Base-by-base conservation (phyloP, 2,113 vertebrate genomes). In the Castor canadensis region DNA sequence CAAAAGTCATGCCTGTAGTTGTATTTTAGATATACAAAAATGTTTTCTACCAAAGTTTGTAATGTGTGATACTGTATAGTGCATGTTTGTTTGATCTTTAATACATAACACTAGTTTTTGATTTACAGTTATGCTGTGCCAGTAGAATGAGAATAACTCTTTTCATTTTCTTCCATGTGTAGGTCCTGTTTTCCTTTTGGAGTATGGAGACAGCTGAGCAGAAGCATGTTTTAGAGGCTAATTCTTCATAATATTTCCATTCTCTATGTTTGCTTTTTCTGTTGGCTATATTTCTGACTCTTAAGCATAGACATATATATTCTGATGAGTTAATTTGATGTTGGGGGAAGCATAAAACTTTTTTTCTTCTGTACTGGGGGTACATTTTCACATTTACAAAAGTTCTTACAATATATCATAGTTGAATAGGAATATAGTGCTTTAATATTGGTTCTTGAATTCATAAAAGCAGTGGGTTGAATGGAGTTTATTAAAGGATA, bases 211-310 rank as follows among this genome's bases (percentile, higher is more conserved):
- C 13, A 58, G n/a, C 56, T 66, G 75, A 93, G 38, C 13, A 45
- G 40, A 90, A 13, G 20, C 8, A 28, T 49, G 20, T 56, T 89
- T 75, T 67, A 40, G 89, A 85, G 20, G 66, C 45, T 76, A 16
- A 71, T 38, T 93, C 66, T 94, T 93, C 28, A 45, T 62, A 64
- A 49, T 79, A 88, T 66, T 90, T 87, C 12, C n/a, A n/a, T 72
- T 89, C 43, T 91, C 26, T 58, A 38, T 22, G 16, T 94, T 97
- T 56, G n/a, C 17, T 88, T 94, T 92, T 83, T 81, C 49, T 87
- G n/a, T 92, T 87, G 17, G 40, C 43, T 81, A 5, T 54, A 43
- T 62, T 88, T 38, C 52, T 87, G 24, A 58, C 47, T 94, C 12
- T 94, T 22, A 87, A 49, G 13, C 16, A 58, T n/a, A 90, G 38